Percentiles rank a stretch among this genome's conserved stretches.
Evolutionary conservation across 2,797 vertebrate species (phyloP).

Genomic region (Oreochromis mossambicus): DNA sequence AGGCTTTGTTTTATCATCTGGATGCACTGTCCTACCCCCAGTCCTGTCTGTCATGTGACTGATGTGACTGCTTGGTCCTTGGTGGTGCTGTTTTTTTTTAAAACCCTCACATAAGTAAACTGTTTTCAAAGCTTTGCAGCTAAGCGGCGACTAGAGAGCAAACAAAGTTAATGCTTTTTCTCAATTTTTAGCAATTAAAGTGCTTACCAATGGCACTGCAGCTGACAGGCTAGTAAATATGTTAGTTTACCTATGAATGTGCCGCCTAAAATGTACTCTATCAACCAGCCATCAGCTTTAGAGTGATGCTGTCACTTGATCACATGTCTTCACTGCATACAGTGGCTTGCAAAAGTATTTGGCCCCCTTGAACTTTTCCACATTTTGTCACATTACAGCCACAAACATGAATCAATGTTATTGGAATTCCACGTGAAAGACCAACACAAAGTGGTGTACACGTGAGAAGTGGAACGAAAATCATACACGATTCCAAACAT

Average conservation of each 20-base stretch:
- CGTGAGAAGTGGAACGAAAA: too few species aligned
- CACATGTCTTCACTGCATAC: too few species aligned
- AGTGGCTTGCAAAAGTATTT: too few species aligned
- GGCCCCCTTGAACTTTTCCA: too few species aligned
- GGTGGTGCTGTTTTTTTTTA: neutral
- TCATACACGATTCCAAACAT: too few species aligned
- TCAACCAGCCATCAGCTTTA: neutral
- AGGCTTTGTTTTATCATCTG: constrained; percentile 69
- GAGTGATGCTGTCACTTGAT: neutral
- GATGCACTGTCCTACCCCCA: constrained; percentile 44
- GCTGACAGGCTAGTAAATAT: neutral
- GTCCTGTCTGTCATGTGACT: neutral
- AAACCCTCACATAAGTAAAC: neutral
- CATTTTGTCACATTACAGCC: too few species aligned
- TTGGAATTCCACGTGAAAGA: too few species aligned
- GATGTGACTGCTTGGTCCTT: neutral
- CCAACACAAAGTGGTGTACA: too few species aligned
- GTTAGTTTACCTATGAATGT: neutral
- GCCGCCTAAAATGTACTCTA: neutral
- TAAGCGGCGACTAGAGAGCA: neutral
- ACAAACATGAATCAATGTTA: too few species aligned
- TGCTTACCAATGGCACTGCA: neutral
- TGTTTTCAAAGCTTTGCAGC: neutral
- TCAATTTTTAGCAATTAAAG: neutral
- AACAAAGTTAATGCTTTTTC: neutral